Conservation (phyloP, 1,140 invertebrate genomes). For the Bombus fervidus region DNA sequence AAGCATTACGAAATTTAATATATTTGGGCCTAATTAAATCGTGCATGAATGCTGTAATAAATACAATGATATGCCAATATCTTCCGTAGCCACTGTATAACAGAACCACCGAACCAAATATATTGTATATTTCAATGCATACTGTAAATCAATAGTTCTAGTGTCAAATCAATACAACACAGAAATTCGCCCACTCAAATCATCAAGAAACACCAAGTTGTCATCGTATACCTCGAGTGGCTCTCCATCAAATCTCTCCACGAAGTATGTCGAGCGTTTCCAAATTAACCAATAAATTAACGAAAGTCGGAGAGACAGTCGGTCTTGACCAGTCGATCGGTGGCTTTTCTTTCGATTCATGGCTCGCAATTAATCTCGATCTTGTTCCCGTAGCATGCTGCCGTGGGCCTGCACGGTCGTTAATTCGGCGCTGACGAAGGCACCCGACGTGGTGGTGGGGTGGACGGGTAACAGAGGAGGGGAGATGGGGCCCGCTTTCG, state of each 20-base stretch:
- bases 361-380: constrained; percentile 68
- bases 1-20: too few relatives aligned
- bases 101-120: not conserved
- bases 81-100: not conserved
- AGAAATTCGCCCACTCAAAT: not conserved
- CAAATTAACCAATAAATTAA: constrained; percentile 52
- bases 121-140: not conserved
- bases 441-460: not conserved
- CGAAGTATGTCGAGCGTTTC: not conserved
- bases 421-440: constrained; percentile 64
- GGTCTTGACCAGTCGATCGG: constrained; percentile 28
- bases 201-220: not conserved
- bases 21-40: too few relatives aligned
- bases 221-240: not conserved
- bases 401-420: constrained; percentile 48
- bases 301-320: constrained; percentile 9
- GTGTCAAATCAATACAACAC: not conserved
- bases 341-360: constrained; percentile 47
- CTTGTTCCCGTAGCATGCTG: constrained; percentile 50
- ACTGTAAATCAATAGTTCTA: not conserved
- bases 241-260: not conserved
- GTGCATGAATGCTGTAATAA: too few relatives aligned
- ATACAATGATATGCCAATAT: too few relatives aligned
- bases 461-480: not conserved
- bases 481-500: constrained; percentile 11